Evolutionary conservation across 2,113 vertebrate genomes (phyloP), one percentile per base, ranked within the genome.

Genomic region (Aythya baeri): DNA sequence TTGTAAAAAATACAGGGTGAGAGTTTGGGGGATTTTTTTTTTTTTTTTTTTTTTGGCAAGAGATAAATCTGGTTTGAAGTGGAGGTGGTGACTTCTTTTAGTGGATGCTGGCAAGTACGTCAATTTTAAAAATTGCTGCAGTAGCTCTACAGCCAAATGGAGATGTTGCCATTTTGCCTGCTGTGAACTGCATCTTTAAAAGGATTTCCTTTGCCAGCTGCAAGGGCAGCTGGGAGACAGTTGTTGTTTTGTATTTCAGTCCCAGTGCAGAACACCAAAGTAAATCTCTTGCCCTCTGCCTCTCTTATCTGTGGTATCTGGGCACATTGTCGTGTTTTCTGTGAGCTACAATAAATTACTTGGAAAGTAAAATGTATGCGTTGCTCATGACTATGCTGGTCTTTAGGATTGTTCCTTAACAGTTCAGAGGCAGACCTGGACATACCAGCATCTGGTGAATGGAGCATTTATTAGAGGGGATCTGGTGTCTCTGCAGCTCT

Each of bases 91-190:
- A 50, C 72, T 94, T 73, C 34, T 73, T 89, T 83, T 86, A 85
- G 54, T 50, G 71, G 59, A 52, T 91, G 31, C 61, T 95, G 89
- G 68, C 72, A 90, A 89, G 46, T 43, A 27, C 13, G 31, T 66
- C 31, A 46, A 0, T 66, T 95, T 88, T 80, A 2, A 41, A 43
- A 94, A 89, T 72, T 66, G 78, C 70, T 91, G 82, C 71, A 74
- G 52, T 74, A 71, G 52, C 63, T 83, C 57, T 67, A 23, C 17
- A 74, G 75, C 34, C 82, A 83, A 89, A 77, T 29, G 66, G 82
- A 63, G 38, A 29, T 68, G 52, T 52, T 96, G 55, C 79, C 58
- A 11, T 90, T 96, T 93, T 93, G 46, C 68, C 46, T 88, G 18
- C 68, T 86, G 68, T 75, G 78, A 80, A 5, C 25, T 50, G 44